A percentile compares a stretch with the other conserved stretches of the same genome.
These are phyloP conservation scores for Drosophila pseudoobscura DNA, from an alignment of 1,140 invertebrate species.

Conservation along the genomic window DNA sequence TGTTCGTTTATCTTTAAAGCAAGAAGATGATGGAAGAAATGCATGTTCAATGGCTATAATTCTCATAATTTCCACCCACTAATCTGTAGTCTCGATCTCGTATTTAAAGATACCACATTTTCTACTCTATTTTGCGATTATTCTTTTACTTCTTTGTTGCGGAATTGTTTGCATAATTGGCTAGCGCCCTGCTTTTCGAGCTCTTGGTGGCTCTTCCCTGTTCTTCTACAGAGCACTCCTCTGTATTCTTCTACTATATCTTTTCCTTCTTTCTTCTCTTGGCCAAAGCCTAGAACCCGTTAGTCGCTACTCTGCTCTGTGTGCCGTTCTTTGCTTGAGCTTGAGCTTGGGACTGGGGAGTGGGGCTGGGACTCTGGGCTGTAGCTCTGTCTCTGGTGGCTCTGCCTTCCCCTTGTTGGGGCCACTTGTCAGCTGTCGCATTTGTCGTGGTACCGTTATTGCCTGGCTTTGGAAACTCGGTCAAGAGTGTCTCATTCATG, in stretches of 20 bases:
- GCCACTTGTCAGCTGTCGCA: conserved; percentile 75
- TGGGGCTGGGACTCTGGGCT: not conserved
- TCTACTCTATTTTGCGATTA: not conserved
- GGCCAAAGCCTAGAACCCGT: conserved; percentile 67
- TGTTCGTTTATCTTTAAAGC: too few relatives aligned
- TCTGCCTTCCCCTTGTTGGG: conserved; percentile 21
- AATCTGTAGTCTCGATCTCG: not conserved
- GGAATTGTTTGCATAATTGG: conserved; percentile 45
- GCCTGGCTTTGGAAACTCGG: conserved; percentile 81
- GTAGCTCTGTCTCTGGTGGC: conserved; percentile 2
- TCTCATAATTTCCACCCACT: too few relatives aligned
- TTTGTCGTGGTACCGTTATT: conserved; percentile 75
- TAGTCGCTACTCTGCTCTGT: conserved; percentile 48
- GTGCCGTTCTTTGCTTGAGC: conserved; percentile 28
- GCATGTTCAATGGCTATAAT: too few relatives aligned
- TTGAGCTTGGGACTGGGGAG: conserved; percentile 30
- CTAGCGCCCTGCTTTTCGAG: conserved; percentile 28
- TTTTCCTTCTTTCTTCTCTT: conserved; percentile 28
- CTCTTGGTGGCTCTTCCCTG: conserved; percentile 13
- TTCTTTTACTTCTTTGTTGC: conserved; percentile 1
- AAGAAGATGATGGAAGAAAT: too few relatives aligned
- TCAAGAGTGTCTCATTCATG: conserved; percentile 83
- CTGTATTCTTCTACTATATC: conserved; percentile 8
- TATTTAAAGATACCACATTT: too few relatives aligned
- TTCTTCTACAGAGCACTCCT: not conserved